Conservation (phyloP, 2,113 vertebrate species). For the Amia ocellicauda region DNA sequence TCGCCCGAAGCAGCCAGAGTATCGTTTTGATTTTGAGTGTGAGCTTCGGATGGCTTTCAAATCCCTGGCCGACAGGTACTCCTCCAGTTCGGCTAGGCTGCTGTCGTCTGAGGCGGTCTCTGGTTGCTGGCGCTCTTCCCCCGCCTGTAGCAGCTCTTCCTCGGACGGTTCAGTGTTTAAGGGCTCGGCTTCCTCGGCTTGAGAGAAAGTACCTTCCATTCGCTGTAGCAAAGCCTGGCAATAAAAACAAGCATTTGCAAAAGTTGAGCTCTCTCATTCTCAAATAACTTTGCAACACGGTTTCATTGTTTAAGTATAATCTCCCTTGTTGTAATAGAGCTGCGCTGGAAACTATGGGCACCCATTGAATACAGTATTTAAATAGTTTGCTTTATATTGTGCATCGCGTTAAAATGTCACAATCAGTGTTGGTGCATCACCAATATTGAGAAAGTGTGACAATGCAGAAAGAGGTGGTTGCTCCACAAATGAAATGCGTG, state of each 20-base stretch:
- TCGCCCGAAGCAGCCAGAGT: conserved; percentile 77
- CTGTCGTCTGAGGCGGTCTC: background rate
- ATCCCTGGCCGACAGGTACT: conserved; percentile 51
- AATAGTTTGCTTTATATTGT: no score
- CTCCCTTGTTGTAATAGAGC: no score
- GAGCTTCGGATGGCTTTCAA: conserved; percentile 57
- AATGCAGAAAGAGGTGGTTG: no score
- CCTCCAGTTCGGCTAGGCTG: conserved; percentile 35
- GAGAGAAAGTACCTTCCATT: conserved; percentile 56
- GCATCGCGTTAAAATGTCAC: no score
- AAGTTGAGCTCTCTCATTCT: no score
- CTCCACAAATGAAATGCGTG: no score
- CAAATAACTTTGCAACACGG: no score
- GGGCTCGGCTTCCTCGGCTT: conserved; percentile 24
- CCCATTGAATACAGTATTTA: no score
- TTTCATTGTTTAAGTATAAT: no score
- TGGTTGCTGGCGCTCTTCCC: conserved; percentile 17
- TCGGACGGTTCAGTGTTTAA: conserved; percentile 13
- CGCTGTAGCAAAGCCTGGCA: conserved; percentile 65
- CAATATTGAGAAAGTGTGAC: no score
- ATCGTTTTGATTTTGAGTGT: conserved; percentile 49
- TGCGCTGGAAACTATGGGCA: no score
- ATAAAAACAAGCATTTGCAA: background rate
- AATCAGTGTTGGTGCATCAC: no score
- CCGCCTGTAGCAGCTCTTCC: conserved; percentile 32